These are phyloP conservation scores for Alcis repandata DNA, from an alignment of 2,888 invertebrate genomes.

Conservation along the genomic window DNA sequence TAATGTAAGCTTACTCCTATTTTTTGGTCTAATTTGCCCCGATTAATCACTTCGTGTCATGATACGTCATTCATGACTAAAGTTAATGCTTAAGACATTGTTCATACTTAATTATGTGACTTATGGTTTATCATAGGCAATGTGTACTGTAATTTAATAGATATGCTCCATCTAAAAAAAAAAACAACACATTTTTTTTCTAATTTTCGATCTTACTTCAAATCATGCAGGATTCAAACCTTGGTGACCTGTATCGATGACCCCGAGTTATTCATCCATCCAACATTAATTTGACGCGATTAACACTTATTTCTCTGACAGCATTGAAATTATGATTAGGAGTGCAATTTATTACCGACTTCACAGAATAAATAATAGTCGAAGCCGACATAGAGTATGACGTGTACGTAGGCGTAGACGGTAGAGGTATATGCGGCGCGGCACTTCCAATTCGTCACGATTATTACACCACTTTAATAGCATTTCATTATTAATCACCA, in stretches of 20 bases:
- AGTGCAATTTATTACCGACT: slow-evolving; percentile 27
- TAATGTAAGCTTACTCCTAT: too few species aligned
- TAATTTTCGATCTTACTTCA: not conserved
- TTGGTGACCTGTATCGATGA: not conserved
- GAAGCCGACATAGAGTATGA: slow-evolving; percentile 19
- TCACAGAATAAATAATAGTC: not conserved
- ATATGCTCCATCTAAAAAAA: too few species aligned
- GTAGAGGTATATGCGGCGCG: slow-evolving; percentile 23
- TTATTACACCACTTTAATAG: slow-evolving; percentile 40
- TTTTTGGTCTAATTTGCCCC: too few species aligned
- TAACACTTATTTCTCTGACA: slow-evolving; percentile 15
- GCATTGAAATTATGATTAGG: slow-evolving; percentile 16
- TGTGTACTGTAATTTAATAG: not conserved
- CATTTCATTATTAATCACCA: slow-evolving; percentile 46
- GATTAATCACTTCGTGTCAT: not conserved
- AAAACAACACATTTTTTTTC: too few species aligned
- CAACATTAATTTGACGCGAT: slow-evolving; percentile 13
- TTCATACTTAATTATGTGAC: not conserved
- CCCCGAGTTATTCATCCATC: not conserved
- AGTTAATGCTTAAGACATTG: not conserved
- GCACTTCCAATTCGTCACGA: slow-evolving; percentile 48
- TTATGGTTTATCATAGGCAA: not conserved
- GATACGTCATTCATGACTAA: not conserved
- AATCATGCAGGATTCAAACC: not conserved
- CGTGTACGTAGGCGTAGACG: slow-evolving; percentile 25